These are phyloP conservation scores for Tillus elongatus DNA, from an alignment of 2,888 invertebrate genomes.

Conservation along the genomic window DNA sequence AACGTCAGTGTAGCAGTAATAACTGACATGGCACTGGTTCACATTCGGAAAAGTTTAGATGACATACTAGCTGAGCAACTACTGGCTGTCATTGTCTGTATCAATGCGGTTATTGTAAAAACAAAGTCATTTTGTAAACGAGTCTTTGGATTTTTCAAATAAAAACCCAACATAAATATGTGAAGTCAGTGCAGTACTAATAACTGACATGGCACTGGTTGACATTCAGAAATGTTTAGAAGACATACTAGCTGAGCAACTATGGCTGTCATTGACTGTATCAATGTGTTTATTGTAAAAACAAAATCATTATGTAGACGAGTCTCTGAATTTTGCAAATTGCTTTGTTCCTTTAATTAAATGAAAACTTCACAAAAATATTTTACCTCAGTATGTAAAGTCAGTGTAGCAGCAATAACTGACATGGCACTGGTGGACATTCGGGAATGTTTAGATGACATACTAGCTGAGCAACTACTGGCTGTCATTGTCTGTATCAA, in stretches of 20 bases:
- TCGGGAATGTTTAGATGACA: slow-evolving; percentile 71
- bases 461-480: slow-evolving; percentile 46
- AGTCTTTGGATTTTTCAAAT: too few species aligned
- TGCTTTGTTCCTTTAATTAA: too few species aligned
- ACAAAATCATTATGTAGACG: too few species aligned
- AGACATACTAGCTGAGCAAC: slow-evolving; percentile 53
- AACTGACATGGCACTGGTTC: slow-evolving; percentile 86
- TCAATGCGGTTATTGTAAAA: too few species aligned
- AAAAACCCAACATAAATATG: too few species aligned
- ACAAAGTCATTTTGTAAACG: too few species aligned
- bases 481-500: slow-evolving; percentile 46
- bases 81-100: slow-evolving; percentile 44
- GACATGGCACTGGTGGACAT: slow-evolving; percentile 91
- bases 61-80: slow-evolving; percentile 54
- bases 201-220: slow-evolving; percentile 86
- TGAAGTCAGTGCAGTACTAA: slow-evolving; percentile 84
- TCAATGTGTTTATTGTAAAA: too few species aligned
- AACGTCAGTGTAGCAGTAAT: slow-evolving; percentile 88
- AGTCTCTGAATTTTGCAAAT: too few species aligned
- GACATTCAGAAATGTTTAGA: slow-evolving; percentile 80
- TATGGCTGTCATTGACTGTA: too few species aligned
- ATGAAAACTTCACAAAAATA: too few species aligned
- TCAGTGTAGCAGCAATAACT: slow-evolving; percentile 85
- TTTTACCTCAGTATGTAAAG: slow-evolving; percentile 73
- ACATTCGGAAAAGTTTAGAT: slow-evolving; percentile 76